Evolutionary conservation across 2,888 invertebrate species (phyloP).

Genomic region (Pyrrhia umbra): DNA sequence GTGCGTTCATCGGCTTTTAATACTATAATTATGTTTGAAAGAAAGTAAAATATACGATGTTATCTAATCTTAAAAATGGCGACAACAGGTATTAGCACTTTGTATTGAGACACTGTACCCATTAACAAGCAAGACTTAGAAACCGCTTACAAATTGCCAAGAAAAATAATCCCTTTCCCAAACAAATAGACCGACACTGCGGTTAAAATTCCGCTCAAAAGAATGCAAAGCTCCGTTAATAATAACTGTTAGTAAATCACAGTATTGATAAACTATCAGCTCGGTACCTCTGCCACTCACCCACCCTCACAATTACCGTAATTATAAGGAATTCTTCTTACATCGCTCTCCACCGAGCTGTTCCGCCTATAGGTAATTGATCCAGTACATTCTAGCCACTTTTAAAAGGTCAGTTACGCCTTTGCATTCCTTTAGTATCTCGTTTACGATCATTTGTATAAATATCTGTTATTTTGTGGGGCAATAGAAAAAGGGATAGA

Average conservation of each 20-base stretch:
- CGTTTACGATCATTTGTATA: slow-evolving; percentile 33
- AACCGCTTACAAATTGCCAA: background rate
- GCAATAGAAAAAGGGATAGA: slow-evolving; percentile 11
- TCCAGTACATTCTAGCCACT: slow-evolving; percentile 32
- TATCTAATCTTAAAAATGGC: too few relatives aligned
- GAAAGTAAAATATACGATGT: too few relatives aligned
- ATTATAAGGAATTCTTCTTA: slow-evolving; percentile 32
- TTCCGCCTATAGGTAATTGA: slow-evolving; percentile 40
- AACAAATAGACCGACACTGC: slow-evolving; percentile 29
- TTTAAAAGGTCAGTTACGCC: slow-evolving; percentile 54
- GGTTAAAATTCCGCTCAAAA: slow-evolving; percentile 47
- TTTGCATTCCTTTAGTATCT: slow-evolving; percentile 44
- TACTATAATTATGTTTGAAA: too few relatives aligned
- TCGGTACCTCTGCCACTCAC: slow-evolving; percentile 20
- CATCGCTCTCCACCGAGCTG: slow-evolving; percentile 18
- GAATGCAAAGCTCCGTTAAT: slow-evolving; percentile 39
- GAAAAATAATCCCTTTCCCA: slow-evolving; percentile 7
- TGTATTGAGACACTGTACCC: too few relatives aligned
- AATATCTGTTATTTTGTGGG: slow-evolving; percentile 28
- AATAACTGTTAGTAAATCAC: slow-evolving; percentile 52
- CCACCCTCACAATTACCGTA: slow-evolving; percentile 25
- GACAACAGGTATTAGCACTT: too few relatives aligned
- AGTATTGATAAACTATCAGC: slow-evolving; percentile 41
- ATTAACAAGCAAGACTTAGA: too few relatives aligned
- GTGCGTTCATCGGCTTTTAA: too few relatives aligned